phyloP scores from a whole-genome alignment of 2,113 vertebrate genomes.

The Passer domesticus region DNA sequence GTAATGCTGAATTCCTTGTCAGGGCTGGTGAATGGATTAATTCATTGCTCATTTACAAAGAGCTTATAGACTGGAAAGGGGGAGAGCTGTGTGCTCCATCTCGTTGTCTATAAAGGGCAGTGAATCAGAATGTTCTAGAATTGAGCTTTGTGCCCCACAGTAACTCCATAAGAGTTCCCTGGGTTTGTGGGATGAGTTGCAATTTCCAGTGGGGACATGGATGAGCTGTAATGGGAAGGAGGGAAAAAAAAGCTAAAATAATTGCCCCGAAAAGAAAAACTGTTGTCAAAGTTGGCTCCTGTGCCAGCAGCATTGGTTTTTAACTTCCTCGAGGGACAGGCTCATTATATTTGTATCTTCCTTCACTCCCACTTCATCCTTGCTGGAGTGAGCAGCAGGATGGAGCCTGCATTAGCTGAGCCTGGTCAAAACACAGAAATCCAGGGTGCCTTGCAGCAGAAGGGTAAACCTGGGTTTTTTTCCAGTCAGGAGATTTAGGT shows the following conservation, averaged over 20 bases:
- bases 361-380: background rate
- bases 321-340: background rate
- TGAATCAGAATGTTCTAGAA: constrained; percentile 9
- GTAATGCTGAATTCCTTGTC: background rate
- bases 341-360: constrained; percentile 11
- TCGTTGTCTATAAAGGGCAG: background rate
- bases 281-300: background rate
- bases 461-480: background rate
- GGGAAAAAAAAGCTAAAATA: constrained; percentile 10
- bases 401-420: constrained; percentile 8
- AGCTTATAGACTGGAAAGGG: constrained; percentile 19
- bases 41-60: constrained; percentile 57
- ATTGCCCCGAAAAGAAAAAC: constrained; percentile 4
- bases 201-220: background rate
- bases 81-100: constrained; percentile 13
- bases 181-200: background rate
- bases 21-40: constrained; percentile 5
- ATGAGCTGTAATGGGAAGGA: background rate
- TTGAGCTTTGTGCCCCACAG: constrained; percentile 20
- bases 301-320: constrained; percentile 44
- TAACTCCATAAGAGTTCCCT: background rate
- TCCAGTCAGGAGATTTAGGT: background rate
- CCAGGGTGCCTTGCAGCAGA: background rate
- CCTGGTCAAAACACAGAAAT: background rate
- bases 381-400: background rate